Conservation (phyloP, 1,140 invertebrate species). For the Ditylenchus dipsaci region DNA sequence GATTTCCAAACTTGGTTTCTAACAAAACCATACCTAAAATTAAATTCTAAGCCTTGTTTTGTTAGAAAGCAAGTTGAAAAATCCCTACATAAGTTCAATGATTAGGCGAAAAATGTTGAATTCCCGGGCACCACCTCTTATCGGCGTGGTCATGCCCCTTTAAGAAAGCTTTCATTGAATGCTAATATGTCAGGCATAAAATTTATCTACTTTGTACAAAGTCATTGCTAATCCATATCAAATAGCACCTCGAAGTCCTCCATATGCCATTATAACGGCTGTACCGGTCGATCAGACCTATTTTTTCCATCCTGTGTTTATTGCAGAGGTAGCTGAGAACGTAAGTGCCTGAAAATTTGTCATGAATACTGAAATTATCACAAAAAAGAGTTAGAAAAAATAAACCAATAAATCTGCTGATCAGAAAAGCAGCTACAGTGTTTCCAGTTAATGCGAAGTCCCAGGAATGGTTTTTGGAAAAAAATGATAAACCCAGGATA, state of each 20-base stretch:
- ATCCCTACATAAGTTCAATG: too few species aligned
- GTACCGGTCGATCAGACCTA: slow-evolving; percentile 60
- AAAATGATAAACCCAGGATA: slow-evolving; percentile 91
- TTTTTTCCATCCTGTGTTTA: slow-evolving; percentile 57
- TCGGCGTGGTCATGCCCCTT: too few species aligned
- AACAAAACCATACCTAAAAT: too few species aligned
- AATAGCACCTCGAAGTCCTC: slow-evolving; percentile 30
- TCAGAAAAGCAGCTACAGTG: slow-evolving; percentile 68
- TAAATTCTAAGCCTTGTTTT: too few species aligned
- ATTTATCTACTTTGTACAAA: slow-evolving; percentile 48
- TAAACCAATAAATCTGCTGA: slow-evolving; percentile 19
- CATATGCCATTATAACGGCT: slow-evolving; percentile 52
- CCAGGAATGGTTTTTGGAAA: slow-evolving; percentile 66
- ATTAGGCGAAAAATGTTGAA: too few species aligned
- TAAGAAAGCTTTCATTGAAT: too few species aligned
- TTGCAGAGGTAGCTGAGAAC: slow-evolving; percentile 43
- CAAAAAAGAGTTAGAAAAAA: not conserved
- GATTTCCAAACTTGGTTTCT: too few species aligned
- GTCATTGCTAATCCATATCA: slow-evolving; percentile 54
- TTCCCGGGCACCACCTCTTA: too few species aligned
- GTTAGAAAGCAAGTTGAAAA: too few species aligned
- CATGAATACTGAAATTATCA: too few species aligned
- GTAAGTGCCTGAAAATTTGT: slow-evolving; percentile 61
- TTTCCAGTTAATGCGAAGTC: slow-evolving; percentile 88
- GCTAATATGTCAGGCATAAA: too few species aligned